These are phyloP conservation scores for Aegotheles bennettii DNA, from an alignment of 2,113 vertebrate genomes.

Conservation along the genomic window DNA sequence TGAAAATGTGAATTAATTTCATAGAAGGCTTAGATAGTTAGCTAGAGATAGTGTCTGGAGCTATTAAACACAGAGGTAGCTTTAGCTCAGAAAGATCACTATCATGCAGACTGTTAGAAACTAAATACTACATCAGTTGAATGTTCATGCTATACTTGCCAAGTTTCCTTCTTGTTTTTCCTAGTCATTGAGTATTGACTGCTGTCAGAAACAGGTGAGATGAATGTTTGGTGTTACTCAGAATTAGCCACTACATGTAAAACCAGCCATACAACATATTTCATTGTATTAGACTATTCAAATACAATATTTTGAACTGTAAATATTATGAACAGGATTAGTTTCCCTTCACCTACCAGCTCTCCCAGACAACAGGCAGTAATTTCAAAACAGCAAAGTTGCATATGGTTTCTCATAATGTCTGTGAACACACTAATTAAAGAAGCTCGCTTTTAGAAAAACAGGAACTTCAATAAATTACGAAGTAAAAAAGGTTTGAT, in stretches of 20 bases:
- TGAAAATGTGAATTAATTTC: background rate
- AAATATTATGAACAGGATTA: slow-evolving; percentile 18
- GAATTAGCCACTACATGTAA: background rate
- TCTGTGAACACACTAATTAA: slow-evolving; percentile 63
- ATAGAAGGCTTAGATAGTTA: background rate
- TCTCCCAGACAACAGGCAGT: slow-evolving; percentile 8
- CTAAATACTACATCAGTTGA: background rate
- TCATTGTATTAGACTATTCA: background rate
- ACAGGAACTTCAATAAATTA: slow-evolving; percentile 55
- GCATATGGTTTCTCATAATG: slow-evolving; percentile 42
- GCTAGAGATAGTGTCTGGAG: background rate
- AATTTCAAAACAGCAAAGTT: slow-evolving; percentile 41
- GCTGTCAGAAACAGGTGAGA: background rate
- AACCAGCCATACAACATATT: background rate
- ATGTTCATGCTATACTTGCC: background rate
- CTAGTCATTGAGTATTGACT: background rate
- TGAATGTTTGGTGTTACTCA: background rate
- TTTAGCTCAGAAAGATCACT: background rate
- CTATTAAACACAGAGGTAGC: background rate
- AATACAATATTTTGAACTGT: slow-evolving; percentile 2
- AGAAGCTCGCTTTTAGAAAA: slow-evolving; percentile 43
- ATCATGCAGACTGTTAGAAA: background rate
- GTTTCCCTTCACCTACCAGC: background rate
- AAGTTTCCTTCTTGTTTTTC: background rate
- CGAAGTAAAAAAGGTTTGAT: slow-evolving; percentile 51